phyloP scores from a whole-genome alignment of 2,888 invertebrate species.

The Smittia aterrima region DNA sequence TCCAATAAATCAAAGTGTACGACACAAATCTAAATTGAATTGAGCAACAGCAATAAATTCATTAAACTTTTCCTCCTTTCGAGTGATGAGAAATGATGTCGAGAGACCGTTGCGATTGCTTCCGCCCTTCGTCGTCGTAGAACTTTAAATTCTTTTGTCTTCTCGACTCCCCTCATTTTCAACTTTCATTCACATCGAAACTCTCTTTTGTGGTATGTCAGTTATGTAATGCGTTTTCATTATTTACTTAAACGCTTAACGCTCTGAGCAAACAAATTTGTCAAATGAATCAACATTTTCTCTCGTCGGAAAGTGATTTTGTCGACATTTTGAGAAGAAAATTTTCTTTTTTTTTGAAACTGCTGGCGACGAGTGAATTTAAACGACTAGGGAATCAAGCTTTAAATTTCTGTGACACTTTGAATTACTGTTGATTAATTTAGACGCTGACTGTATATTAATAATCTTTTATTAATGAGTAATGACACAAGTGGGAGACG shows the following conservation, averaged over 20 bases:
- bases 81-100: not conserved
- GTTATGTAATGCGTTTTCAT: not conserved
- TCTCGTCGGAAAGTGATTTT: not conserved
- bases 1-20: conserved; percentile 30
- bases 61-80: not conserved
- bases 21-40: conserved; percentile 9
- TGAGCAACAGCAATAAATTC: conserved; percentile 8
- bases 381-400: not conserved
- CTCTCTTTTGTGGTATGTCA: not conserved
- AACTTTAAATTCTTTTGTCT: not conserved
- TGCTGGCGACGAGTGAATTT: too few relatives aligned
- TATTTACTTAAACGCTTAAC: not conserved
- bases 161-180: not conserved
- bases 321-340: not conserved
- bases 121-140: not conserved
- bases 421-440: not conserved
- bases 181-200: not conserved
- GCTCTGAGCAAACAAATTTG: not conserved
- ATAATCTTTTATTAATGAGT: too few relatives aligned
- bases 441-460: too few relatives aligned
- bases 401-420: not conserved
- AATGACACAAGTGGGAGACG: too few relatives aligned
- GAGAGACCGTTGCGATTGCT: conserved; percentile 5
- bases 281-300: not conserved
- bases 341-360: not conserved